A percentile compares a stretch with the other conserved stretches of the same genome.
phyloP scores from a whole-genome alignment of 30 jellyfish, hydroid and myxozoan species.

The Pseudorhiza aurosa region DNA sequence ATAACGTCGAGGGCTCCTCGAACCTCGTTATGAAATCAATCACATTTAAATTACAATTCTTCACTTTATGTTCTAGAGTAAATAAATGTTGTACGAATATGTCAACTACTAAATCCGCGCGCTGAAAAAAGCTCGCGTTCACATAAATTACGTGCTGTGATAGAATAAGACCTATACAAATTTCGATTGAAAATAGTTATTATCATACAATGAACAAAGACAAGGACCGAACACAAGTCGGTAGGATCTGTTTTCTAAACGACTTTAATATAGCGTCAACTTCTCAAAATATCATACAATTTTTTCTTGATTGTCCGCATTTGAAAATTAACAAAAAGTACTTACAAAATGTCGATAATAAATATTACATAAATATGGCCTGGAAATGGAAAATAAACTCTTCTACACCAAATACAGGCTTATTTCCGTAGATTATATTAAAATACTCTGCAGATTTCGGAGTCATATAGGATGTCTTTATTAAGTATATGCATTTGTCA shows the following conservation, averaged over 20 bases:
- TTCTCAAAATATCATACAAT: conserved; percentile 70
- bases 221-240: conserved; percentile 58
- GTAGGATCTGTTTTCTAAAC: conserved; percentile 29
- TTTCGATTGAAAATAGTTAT: conserved; percentile 66
- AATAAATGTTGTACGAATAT: conserved; percentile 35
- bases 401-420: conserved; percentile 80
- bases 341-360: conserved; percentile 86
- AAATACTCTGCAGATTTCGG: conserved; percentile 78
- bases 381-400: conserved; percentile 81
- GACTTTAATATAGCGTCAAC: conserved; percentile 71
- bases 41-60: conserved; percentile 59
- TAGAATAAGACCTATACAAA: conserved; percentile 76
- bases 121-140: conserved; percentile 22
- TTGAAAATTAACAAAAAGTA: conserved; percentile 76
- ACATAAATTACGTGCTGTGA: conserved; percentile 68
- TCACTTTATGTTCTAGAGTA: conserved; percentile 57
- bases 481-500: conserved; percentile 42
- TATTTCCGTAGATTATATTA: conserved; percentile 78
- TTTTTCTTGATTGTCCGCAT: conserved; percentile 73
- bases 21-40: conserved; percentile 39
- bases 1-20: conserved; percentile 16
- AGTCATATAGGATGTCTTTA: conserved; percentile 48
- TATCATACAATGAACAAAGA: conserved; percentile 40
- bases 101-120: conserved; percentile 43
- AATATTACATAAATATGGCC: conserved; percentile 86